Percentiles rank a stretch among this genome's conserved stretches.
phyloP scores from a whole-genome alignment of 2,113 vertebrate genomes.

The Channa maculata region DNA sequence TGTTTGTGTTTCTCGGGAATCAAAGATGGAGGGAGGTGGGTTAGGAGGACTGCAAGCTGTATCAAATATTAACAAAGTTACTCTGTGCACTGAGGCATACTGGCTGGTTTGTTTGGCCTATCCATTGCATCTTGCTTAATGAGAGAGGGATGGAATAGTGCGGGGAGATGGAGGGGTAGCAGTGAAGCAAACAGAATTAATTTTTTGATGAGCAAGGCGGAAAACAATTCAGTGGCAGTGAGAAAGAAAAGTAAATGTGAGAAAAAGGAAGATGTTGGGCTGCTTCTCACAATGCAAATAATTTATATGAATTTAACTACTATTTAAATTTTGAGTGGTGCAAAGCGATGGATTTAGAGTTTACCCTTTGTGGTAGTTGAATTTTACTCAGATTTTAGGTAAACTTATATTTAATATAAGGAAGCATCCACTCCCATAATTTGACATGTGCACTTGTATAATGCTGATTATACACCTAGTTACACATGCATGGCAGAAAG shows the following conservation, averaged over 20 bases:
- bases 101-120: constrained; percentile 43
- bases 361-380: too few relatives aligned
- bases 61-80: constrained; percentile 52
- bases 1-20: constrained; percentile 14
- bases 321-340: too few relatives aligned
- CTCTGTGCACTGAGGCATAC: constrained; percentile 15
- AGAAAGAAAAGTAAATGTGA: constrained; percentile 2
- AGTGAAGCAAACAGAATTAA: background rate
- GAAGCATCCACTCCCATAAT: too few relatives aligned
- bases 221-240: background rate
- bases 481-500: too few relatives aligned
- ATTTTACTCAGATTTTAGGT: too few relatives aligned
- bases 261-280: too few relatives aligned
- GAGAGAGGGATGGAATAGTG: constrained; percentile 24
- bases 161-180: constrained; percentile 3
- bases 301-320: too few relatives aligned
- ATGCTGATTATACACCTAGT: too few relatives aligned
- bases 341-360: too few relatives aligned
- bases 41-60: constrained; percentile 11
- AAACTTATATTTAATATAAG: too few relatives aligned
- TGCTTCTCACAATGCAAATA: too few relatives aligned
- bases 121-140: constrained; percentile 33
- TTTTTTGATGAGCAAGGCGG: background rate
- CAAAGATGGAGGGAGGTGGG: background rate
- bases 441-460: too few relatives aligned